Evolutionary conservation across 92 coral and sea anemone species (phyloP).

Genomic region (Palythoa grandis): DNA sequence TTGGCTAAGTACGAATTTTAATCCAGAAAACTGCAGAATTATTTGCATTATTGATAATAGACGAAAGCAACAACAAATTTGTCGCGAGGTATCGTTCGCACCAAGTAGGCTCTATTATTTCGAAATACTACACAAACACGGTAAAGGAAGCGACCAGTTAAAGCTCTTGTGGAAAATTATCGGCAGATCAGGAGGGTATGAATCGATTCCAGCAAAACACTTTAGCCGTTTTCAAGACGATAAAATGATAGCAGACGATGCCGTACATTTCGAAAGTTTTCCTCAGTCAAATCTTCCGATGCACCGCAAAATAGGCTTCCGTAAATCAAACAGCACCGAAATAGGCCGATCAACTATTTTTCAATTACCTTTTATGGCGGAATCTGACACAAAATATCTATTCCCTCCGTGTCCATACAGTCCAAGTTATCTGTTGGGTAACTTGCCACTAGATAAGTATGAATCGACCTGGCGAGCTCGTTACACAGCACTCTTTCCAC

Average conservation of each 20-base stretch:
- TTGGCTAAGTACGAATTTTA: constrained; percentile 74
- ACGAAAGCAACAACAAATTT: background rate
- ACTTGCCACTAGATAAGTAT: constrained; percentile 56
- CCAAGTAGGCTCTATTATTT: constrained; percentile 58
- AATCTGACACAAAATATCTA: constrained; percentile 47
- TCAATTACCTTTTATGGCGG: constrained; percentile 64
- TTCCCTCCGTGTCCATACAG: constrained; percentile 66
- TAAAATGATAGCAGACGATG: constrained; percentile 38
- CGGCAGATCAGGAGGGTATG: constrained; percentile 8
- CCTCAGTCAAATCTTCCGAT: constrained; percentile 38
- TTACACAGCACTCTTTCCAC: constrained; percentile 78
- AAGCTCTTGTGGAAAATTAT: constrained; percentile 65
- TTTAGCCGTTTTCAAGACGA: constrained; percentile 65
- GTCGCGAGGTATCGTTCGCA: background rate
- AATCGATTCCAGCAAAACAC: constrained; percentile 52
- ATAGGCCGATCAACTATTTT: constrained; percentile 58
- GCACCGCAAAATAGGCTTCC: constrained; percentile 49
- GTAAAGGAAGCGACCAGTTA: constrained; percentile 40
- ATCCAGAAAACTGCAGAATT: constrained; percentile 62
- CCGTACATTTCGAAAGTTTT: constrained; percentile 53
- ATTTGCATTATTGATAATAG: constrained; percentile 19
- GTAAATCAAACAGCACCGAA: constrained; percentile 14
- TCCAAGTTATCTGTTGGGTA: constrained; percentile 57
- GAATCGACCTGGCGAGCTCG: constrained; percentile 76
- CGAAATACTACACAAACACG: constrained; percentile 82